Evolutionary conservation across 2,888 invertebrate species (phyloP).

Genomic region (Scrobipalpa costella): DNA sequence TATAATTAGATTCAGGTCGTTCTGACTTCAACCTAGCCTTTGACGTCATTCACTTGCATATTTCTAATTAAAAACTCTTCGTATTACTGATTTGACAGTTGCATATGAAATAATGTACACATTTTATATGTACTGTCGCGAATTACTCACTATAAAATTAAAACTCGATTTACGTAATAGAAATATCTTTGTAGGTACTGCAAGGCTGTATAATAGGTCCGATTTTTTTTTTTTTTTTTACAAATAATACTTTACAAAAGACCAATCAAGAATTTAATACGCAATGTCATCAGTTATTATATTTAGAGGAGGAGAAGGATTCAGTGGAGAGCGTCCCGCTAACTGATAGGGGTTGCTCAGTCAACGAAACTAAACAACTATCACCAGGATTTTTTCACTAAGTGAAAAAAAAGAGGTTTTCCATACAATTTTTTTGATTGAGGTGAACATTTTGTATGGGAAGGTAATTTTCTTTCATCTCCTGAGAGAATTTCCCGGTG

Average conservation of each 20-base stretch:
- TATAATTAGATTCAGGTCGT: slow-evolving; percentile 5
- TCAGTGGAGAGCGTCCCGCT: too few relatives aligned
- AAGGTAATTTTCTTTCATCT: too few relatives aligned
- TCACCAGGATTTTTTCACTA: too few relatives aligned
- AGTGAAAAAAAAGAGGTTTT: too few relatives aligned
- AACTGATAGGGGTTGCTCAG: too few relatives aligned
- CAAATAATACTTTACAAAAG: not conserved
- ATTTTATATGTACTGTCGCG: not conserved
- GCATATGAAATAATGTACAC: not conserved
- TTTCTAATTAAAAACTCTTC: slow-evolving; percentile 17
- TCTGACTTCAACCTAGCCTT: slow-evolving; percentile 11
- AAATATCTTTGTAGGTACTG: not conserved
- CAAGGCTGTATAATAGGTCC: not conserved
- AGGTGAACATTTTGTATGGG: too few relatives aligned
- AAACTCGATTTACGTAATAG: not conserved
- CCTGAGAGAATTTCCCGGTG: too few relatives aligned
- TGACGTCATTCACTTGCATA: not conserved
- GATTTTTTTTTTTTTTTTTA: not conserved
- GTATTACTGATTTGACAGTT: slow-evolving; percentile 6
- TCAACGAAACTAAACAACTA: too few relatives aligned
- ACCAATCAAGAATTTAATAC: too few relatives aligned
- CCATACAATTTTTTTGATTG: too few relatives aligned
- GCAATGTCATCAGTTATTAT: too few relatives aligned
- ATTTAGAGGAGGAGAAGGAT: too few relatives aligned
- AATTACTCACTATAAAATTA: not conserved